Evolutionary conservation across 1,140 invertebrate genomes (phyloP).

Genomic region (Mylabris phalerata): DNA sequence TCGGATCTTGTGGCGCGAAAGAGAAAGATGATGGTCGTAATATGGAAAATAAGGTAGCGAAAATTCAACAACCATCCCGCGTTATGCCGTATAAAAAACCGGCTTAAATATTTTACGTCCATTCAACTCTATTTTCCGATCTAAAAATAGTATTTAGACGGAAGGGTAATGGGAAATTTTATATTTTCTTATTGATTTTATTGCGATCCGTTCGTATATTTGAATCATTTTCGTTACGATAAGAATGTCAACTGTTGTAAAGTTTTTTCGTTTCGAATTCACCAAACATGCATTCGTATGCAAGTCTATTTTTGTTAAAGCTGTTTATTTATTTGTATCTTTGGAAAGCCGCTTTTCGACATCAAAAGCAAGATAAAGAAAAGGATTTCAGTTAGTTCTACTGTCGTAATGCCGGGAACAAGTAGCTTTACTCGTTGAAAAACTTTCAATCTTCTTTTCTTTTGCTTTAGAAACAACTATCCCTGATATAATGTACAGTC

Average conservation of each 20-base stretch:
- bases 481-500: not conserved
- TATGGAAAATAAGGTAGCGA: conserved; percentile 14
- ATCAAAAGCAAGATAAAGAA: conserved; percentile 1
- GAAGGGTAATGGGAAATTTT: too few species aligned
- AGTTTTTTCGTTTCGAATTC: not conserved
- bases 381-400: not conserved
- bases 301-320: conserved; percentile 2
- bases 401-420: not conserved
- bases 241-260: not conserved
- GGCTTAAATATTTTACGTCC: too few species aligned
- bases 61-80: conserved; percentile 1
- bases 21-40: conserved; percentile 4
- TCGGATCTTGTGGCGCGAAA: conserved; percentile 7
- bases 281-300: not conserved
- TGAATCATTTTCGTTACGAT: not conserved
- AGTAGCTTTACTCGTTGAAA: not conserved
- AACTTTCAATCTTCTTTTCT: not conserved
- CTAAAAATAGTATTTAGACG: too few species aligned
- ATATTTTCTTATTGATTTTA: too few species aligned
- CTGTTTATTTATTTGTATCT: conserved; percentile 8
- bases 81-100: too few species aligned
- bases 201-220: not conserved
- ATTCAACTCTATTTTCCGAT: too few species aligned
- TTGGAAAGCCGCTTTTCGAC: conserved; percentile 1
- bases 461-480: not conserved